Evolutionary conservation across 1,140 invertebrate species (phyloP), one percentile per base, ranked within the genome.

Genomic region (Diplogasteroides magnus): DNA sequence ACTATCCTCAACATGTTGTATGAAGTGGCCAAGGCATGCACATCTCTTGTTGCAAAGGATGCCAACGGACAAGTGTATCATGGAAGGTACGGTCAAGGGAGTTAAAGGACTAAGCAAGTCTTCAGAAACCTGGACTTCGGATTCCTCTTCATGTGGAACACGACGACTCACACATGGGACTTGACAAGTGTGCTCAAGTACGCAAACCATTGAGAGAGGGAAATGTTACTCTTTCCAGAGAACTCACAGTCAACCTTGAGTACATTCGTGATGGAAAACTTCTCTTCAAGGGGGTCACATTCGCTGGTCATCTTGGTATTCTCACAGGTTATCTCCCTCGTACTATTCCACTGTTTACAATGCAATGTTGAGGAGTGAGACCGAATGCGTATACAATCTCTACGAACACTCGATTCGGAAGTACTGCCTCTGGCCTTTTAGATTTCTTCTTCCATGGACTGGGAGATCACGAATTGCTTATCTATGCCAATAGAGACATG

Each of bases 41-140:
- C 37, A 11, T 48, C 37, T 19, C 37, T 48, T 6, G 37, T 48
- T 6, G 37, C 37, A 11, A 19, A 11, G 6, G 19, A 48, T 48
- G 6, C 6, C 37, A 19, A 48, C 6, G 37, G 37, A 48, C 37
- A 48, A 48, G 37, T 48, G 37, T 48, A 11, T 19, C 37, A 48
- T 48, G 37, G 37, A 48, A 6, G 37, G 37, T 48, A 48, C n/a
- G n/a, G n/a, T n/a, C n/a, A n/a, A n/a, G n/a, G n/a, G n/a, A n/a
- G n/a, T n/a, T n/a, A n/a, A n/a, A n/a, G n/a, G n/a, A n/a, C n/a
- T n/a, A n/a, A n/a, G n/a, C n/a, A n/a, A n/a, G n/a, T n/a, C n/a
- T 67, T 67, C 23, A 68, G 87, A 74, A 88, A 88, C 78, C 75
- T 87, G 25, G 87, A 88, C 78, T 88, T 87, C 83, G 87, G 87